Evolutionary conservation across 2,888 invertebrate species (phyloP).

Genomic region (Hoplodrina ambigua): DNA sequence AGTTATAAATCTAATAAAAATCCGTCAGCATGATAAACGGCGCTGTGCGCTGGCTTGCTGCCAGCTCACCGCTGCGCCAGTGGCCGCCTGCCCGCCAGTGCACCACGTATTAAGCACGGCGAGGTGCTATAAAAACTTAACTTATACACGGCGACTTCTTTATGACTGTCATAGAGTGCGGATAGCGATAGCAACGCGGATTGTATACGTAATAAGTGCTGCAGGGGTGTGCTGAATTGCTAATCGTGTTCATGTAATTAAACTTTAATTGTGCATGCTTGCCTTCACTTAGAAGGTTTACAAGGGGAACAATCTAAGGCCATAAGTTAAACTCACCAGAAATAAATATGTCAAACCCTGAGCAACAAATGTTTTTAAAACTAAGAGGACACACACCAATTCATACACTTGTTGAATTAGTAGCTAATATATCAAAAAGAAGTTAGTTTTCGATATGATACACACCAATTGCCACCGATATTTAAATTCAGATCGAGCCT

Average conservation of each 20-base stretch:
- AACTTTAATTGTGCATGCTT: not conserved
- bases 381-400: not conserved
- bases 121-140: conserved; percentile 50
- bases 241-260: not conserved
- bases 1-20: conserved; percentile 61
- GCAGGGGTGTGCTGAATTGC: not conserved
- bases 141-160: conserved; percentile 37
- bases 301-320: too few species aligned
- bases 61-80: conserved; percentile 50
- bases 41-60: conserved; percentile 39
- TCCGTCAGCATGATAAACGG: conserved; percentile 51
- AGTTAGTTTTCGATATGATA: not conserved
- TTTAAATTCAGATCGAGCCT: not conserved
- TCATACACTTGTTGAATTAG: not conserved
- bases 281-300: too few species aligned
- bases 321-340: too few species aligned
- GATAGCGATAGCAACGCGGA: conserved; percentile 20
- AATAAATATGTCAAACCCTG: too few species aligned
- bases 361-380: not conserved
- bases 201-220: conserved; percentile 20
- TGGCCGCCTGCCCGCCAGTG: conserved; percentile 31
- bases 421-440: not conserved
- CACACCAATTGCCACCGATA: not conserved
- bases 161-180: conserved; percentile 30
- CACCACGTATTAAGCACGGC: conserved; percentile 27